These are phyloP conservation scores for Cyclargus thomasi DNA, from an alignment of 1,140 invertebrate genomes.

Conservation along the genomic window DNA sequence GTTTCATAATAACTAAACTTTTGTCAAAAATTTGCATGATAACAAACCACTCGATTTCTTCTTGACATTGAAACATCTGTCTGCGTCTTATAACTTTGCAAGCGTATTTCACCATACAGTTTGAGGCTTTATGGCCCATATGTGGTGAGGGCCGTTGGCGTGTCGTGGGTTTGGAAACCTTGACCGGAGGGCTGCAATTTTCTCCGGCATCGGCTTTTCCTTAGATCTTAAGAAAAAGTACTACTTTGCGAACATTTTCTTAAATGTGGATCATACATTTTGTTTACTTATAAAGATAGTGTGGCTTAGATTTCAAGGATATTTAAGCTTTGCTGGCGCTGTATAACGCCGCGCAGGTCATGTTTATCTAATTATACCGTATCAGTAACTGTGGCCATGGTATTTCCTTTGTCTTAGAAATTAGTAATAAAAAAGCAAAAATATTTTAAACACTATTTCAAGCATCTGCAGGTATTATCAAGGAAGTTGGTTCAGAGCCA, in stretches of 20 bases:
- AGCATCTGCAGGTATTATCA: no score
- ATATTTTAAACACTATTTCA: no score
- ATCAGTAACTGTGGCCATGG: no score
- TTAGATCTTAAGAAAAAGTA: background rate
- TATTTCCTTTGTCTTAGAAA: no score
- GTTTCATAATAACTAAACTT: no score
- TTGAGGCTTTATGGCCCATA: constrained; percentile 6
- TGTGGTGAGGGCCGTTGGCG: background rate
- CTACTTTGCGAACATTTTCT: background rate
- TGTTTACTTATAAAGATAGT: background rate
- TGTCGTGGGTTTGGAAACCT: background rate
- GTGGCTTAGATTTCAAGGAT: background rate
- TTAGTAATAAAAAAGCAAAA: no score
- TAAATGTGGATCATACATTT: background rate
- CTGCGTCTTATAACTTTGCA: background rate
- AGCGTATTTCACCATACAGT: background rate
- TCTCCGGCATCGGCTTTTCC: background rate
- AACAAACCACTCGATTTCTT: background rate
- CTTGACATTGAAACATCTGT: background rate
- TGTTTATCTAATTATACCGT: no score
- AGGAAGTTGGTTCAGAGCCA: no score
- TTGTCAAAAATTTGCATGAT: no score
- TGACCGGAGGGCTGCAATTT: constrained; percentile 3
- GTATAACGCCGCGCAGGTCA: no score
- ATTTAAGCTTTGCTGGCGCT: background rate